Evolutionary conservation across 2,797 vertebrate genomes (phyloP).

Genomic region (Philypnodon macrostomus): DNA sequence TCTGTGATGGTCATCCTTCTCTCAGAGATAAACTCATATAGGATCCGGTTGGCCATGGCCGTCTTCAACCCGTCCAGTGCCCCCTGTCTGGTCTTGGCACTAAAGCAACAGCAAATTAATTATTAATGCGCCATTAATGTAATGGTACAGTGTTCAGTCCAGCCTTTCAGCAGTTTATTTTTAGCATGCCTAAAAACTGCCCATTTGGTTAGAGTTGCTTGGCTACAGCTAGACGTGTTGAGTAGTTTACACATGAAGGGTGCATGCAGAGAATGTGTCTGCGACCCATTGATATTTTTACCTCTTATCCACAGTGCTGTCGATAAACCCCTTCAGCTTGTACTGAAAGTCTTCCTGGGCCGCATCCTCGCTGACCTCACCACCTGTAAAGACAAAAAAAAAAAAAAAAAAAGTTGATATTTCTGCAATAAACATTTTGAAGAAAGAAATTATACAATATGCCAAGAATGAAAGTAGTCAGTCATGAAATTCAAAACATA

Average conservation of each 20-base stretch:
- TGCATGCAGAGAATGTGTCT: background rate
- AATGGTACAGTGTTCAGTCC: background rate
- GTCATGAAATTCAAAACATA: slow-evolving; percentile 46
- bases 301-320: slow-evolving; percentile 96
- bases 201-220: background rate
- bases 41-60: slow-evolving; percentile 89
- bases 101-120: slow-evolving; percentile 42
- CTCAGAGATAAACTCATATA: slow-evolving; percentile 93
- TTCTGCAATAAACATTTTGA: background rate
- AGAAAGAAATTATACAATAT: background rate
- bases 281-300: slow-evolving; percentile 35
- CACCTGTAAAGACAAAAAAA: slow-evolving; percentile 67
- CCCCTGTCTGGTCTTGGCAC: slow-evolving; percentile 92
- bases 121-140: background rate
- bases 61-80: slow-evolving; percentile 92
- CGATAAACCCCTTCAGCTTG: slow-evolving; percentile 93
- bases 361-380: slow-evolving; percentile 86
- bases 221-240: background rate
- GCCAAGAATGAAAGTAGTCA: background rate
- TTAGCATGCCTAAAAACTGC: background rate
- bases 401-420: background rate
- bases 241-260: background rate
- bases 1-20: slow-evolving; percentile 96
- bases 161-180: background rate
- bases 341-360: slow-evolving; percentile 94